Percentiles rank a stretch among this genome's conserved stretches.
Conservation (phyloP, 1,140 invertebrate genomes). For the Pinna nobilis region DNA sequence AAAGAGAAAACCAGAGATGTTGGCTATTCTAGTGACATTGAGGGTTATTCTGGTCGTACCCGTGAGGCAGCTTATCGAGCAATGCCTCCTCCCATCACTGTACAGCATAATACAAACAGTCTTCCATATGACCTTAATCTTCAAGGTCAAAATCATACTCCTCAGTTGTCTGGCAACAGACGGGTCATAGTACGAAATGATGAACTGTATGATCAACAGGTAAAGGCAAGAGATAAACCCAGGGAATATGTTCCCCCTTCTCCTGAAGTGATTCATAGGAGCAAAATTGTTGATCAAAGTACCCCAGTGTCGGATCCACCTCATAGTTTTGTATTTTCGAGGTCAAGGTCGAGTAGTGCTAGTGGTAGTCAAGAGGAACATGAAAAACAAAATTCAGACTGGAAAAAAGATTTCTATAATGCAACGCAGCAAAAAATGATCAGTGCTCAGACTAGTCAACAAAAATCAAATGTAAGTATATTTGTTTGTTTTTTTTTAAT, state of each 20-base stretch:
- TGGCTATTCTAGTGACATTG: constrained; percentile 69
- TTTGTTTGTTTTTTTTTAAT: neutral
- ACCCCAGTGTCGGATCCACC: constrained; percentile 56
- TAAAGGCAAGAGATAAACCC: constrained; percentile 12
- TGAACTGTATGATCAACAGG: constrained; percentile 49
- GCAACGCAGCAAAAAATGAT: constrained; percentile 13
- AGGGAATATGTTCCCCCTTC: constrained; percentile 45
- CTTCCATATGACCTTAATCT: constrained; percentile 48
- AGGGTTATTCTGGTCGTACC: constrained; percentile 54
- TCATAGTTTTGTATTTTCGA: constrained; percentile 20
- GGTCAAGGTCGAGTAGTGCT: constrained; percentile 44
- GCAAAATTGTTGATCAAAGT: constrained; percentile 62
- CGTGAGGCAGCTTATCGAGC: constrained; percentile 42
- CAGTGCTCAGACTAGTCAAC: constrained; percentile 9
- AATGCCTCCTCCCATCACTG: constrained; percentile 29
- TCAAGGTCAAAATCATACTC: constrained; percentile 26
- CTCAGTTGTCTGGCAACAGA: constrained; percentile 23
- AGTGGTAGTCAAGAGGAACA: constrained; percentile 35
- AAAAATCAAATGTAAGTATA: neutral
- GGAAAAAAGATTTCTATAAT: constrained; percentile 33
- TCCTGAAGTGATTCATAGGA: constrained; percentile 56
- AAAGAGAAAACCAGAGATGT: constrained; percentile 41
- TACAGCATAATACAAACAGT: constrained; percentile 51
- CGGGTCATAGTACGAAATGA: constrained; percentile 49
- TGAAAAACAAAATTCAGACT: constrained; percentile 18